Conservation (phyloP, 1,140 invertebrate genomes). For the Drosophila sulfurigaster region DNA sequence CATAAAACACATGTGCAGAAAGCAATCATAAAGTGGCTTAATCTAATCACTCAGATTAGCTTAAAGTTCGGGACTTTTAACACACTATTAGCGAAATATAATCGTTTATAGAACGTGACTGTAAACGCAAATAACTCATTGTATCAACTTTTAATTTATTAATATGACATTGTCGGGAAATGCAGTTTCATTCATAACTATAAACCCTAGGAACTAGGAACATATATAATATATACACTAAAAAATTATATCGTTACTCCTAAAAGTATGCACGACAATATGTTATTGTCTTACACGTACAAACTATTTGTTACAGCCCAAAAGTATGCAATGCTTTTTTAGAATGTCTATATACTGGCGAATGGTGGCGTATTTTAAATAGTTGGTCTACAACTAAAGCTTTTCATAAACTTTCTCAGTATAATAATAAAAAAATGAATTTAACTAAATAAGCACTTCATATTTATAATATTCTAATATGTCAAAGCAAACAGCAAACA, state of each 20-base stretch:
- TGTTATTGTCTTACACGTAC: background rate
- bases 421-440: background rate
- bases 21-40: slow-evolving; percentile 36
- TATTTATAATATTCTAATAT: too few species aligned
- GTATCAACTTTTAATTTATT: background rate
- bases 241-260: background rate
- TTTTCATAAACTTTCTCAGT: too few species aligned
- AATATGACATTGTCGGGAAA: background rate
- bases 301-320: background rate
- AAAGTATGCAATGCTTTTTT: slow-evolving; percentile 8
- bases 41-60: slow-evolving; percentile 71
- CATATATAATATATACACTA: too few species aligned
- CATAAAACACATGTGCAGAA: slow-evolving; percentile 28
- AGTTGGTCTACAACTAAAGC: too few species aligned
- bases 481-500: too few species aligned
- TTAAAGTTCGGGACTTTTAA: slow-evolving; percentile 37
- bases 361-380: background rate
- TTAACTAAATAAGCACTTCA: too few species aligned
- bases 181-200: slow-evolving; percentile 8
- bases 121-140: background rate
- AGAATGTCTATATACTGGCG: background rate
- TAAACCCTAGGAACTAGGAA: too few species aligned
- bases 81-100: slow-evolving; percentile 6
- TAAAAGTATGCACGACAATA: background rate
- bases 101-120: background rate